Evolutionary conservation across 2,888 invertebrate species (phyloP), one percentile per base, ranked within the genome.

Genomic region (Pyrrhosoma nymphula): DNA sequence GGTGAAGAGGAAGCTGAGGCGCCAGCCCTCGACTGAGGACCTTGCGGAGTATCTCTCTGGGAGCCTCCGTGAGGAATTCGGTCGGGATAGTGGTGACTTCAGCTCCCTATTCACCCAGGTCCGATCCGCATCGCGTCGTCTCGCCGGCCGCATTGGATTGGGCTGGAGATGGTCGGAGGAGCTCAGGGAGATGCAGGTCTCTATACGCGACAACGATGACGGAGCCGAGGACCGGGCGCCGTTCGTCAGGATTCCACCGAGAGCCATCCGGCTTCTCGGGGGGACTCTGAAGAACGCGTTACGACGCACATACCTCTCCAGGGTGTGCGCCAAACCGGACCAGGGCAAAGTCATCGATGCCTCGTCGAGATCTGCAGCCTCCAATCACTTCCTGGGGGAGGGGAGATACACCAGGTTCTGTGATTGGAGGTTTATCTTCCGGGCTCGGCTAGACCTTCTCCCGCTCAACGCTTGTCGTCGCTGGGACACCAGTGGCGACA

Each of bases 391-490:
- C n/a, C n/a, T n/a, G n/a, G n/a, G n/a, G n/a, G n/a, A 91, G 0
- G 96, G 96, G 0, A 95, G 95, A 8, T 96, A 96, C 95, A 96
- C 96, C 60, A 95, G 96, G 16, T 97, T 97, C 95, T 96, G 96
- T 12, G 97, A 97, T 95, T 97, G 97, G 97, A 96, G 97, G 14
- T 97, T 97, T 95, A 96, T 97, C 39, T 96, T 96, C 96, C 96
- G n/a, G n/a, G n/a, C n/a, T n/a, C n/a, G n/a, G n/a, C n/a, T n/a
- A n/a, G n/a, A n/a, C n/a, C n/a, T n/a, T n/a, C n/a, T n/a, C n/a
- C n/a, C n/a, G n/a, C n/a, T n/a, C n/a, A 56, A 16, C 16, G 47
- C n/a, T n/a, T n/a, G n/a, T n/a, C n/a, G n/a, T n/a, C n/a, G n/a
- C n/a, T n/a, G n/a, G n/a, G n/a, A 96, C 96, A 96, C 96, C 26